Evolutionary conservation across 1,140 invertebrate genomes (phyloP).

Genomic region (Aphis gossypii): DNA sequence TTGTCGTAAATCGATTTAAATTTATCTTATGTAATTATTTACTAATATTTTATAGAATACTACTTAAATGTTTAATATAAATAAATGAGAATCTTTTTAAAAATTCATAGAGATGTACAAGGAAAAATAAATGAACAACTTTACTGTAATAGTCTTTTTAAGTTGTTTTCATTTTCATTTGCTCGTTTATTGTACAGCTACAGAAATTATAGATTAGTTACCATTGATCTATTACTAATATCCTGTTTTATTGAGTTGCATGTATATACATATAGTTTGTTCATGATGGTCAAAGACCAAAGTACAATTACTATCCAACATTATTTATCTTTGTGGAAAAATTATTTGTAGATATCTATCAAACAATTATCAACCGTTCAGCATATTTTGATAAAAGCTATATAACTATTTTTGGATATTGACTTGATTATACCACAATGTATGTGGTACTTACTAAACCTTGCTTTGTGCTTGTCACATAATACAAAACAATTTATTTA

Average conservation of each 20-base stretch:
- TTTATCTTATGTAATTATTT: not conserved
- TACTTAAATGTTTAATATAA: too few species aligned
- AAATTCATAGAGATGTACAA: not conserved
- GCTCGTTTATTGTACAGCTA: not conserved
- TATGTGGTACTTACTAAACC: too few species aligned
- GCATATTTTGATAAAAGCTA: not conserved
- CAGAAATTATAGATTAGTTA: not conserved
- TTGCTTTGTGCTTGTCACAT: too few species aligned
- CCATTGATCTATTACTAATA: not conserved
- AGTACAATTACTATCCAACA: not conserved
- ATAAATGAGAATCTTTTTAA: not conserved
- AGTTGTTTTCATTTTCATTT: not conserved
- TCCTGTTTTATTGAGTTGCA: not conserved
- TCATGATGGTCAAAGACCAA: not conserved
- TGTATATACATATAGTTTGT: not conserved
- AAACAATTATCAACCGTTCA: not conserved
- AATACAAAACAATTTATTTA: too few species aligned
- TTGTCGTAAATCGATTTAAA: not conserved
- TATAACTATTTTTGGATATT: not conserved
- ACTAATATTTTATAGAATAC: too few species aligned
- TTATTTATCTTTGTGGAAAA: not conserved
- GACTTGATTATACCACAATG: not conserved
- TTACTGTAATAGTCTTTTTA: not conserved
- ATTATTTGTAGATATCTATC: not conserved
- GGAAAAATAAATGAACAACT: not conserved